phyloP scores from a whole-genome alignment of 2,113 vertebrate genomes.

The Stercorarius parasiticus region DNA sequence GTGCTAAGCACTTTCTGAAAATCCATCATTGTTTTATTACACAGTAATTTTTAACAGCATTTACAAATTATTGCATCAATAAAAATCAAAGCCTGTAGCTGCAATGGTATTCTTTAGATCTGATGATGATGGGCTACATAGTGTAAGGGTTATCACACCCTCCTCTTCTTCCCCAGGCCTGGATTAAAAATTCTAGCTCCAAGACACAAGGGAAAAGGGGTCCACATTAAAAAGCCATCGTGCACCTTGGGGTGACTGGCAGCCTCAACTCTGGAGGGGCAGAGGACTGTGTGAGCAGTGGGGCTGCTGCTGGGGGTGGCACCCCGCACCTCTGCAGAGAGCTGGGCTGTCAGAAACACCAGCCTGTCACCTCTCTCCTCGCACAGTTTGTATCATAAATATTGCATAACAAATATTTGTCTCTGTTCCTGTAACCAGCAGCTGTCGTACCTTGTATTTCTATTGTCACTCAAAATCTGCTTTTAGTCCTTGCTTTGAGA shows the following conservation, averaged over 20 bases:
- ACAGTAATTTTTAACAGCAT: background rate
- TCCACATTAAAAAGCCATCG: background rate
- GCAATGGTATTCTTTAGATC: background rate
- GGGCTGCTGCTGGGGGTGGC: background rate
- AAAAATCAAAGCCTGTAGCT: background rate
- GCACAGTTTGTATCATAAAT: background rate
- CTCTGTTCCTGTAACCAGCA: background rate
- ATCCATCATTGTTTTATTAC: background rate
- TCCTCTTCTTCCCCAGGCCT: background rate
- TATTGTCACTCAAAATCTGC: background rate
- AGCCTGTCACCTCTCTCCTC: background rate
- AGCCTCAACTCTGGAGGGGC: background rate
- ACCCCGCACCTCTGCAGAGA: background rate
- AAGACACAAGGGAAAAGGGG: background rate
- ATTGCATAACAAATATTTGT: background rate
- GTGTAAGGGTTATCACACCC: background rate
- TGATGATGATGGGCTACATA: background rate
- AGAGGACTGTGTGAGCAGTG: background rate
- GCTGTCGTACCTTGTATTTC: background rate
- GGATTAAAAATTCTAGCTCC: background rate
- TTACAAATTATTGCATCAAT: background rate
- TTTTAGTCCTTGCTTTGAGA: background rate
- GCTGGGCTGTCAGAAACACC: background rate
- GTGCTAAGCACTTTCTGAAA: background rate
- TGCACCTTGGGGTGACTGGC: background rate